Evolutionary conservation across 1,140 invertebrate species (phyloP), one percentile per base, ranked within the genome.

Genomic region (Drosophila neocordata): DNA sequence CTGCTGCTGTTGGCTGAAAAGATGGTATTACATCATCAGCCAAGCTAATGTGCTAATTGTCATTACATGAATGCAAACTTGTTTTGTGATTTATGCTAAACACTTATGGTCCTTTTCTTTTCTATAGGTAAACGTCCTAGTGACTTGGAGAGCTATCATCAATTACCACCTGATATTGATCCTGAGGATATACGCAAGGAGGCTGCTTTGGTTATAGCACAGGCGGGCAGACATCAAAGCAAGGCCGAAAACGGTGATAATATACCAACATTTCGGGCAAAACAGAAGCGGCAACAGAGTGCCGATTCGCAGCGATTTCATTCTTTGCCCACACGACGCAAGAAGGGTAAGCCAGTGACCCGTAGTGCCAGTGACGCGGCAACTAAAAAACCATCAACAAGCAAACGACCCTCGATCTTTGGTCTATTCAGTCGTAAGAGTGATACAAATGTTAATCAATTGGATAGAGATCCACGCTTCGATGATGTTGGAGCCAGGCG

Each of bases 401-500:
- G 44, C 5, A 92, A 92, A 24, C 72, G 87, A 68, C 93, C 93
- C 8, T 94, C 94, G 1, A 92, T 94, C 9, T 94, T 94, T 55
- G 94, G 93, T 34, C 78, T 95, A 2, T 95, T 95, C 73, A 93
- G 93, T 61, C 80, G 89, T 4, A 91, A 87, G 58, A 92, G 83
- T 69, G 91, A 92, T 64, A 63, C 83, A 66, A 88, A 80, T 76
- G 71, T 79, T 55, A 79, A 69, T 57, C 88, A 88, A 24, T 22
- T 79, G 52, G 79, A 88, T 13, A 69, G 87, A 11, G 79, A 85
- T 82, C 82, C 83, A 22, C 70, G 90, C 22, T 80, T 91, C 41
- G 79, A 92, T 85, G 72, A 92, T 70, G 73, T 73, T 62, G 75
- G 77, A 37, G 75, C 89, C 53, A 61, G 89, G 65, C 73, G 92